phyloP scores from a whole-genome alignment of 2,797 vertebrate species.

The Uromys caudimaculatus region DNA sequence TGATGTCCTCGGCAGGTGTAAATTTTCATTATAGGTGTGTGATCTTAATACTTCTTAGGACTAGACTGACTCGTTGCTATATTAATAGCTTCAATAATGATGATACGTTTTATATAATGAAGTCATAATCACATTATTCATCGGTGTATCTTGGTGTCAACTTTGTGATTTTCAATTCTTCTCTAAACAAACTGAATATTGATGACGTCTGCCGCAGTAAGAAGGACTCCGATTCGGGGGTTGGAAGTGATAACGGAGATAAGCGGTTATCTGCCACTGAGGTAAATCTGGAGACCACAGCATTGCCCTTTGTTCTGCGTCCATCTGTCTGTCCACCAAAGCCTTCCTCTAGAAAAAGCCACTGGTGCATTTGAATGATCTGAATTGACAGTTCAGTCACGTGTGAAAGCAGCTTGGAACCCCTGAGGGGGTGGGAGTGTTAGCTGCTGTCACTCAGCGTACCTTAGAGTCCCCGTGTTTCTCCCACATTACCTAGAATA shows the following conservation, averaged over 20 bases:
- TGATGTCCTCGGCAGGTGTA: neutral
- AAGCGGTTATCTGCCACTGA: constrained; percentile 96
- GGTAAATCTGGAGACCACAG: constrained; percentile 85
- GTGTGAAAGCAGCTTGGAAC: constrained; percentile 22
- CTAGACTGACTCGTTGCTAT: neutral
- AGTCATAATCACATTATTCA: constrained; percentile 33
- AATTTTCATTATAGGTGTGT: neutral
- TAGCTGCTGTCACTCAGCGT: neutral
- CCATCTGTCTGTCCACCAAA: neutral
- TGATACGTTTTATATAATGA: neutral
- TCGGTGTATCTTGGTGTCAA: constrained; percentile 17
- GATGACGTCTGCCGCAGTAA: constrained; percentile 93
- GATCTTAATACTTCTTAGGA: constrained; percentile 10
- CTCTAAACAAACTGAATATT: constrained; percentile 85
- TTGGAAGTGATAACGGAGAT: constrained; percentile 97
- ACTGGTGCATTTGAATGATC: neutral
- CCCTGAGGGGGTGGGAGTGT: neutral
- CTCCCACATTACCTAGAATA: neutral
- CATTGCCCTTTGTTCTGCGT: neutral
- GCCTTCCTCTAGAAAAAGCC: neutral
- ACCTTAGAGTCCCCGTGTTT: neutral
- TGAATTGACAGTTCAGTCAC: neutral
- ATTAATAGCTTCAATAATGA: neutral
- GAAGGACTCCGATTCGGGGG: constrained; percentile 97
- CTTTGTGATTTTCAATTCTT: constrained; percentile 64